Evolutionary conservation across 1,140 invertebrate species (phyloP).

Genomic region (Bombus picipes): DNA sequence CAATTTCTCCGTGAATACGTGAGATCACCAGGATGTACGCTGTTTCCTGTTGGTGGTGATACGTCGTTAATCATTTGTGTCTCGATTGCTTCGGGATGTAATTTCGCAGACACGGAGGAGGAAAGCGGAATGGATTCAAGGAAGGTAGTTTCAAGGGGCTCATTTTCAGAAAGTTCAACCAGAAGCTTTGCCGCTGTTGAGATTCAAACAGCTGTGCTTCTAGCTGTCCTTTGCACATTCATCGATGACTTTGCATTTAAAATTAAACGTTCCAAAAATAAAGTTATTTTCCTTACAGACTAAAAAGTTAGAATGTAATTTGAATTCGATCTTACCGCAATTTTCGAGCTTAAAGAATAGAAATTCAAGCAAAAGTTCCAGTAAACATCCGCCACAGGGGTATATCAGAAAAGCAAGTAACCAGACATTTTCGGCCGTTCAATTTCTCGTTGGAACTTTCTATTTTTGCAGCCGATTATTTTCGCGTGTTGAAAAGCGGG

Average conservation of each 20-base stretch:
- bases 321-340: not conserved
- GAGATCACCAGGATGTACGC: not conserved
- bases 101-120: not conserved
- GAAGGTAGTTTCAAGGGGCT: not conserved
- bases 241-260: not conserved
- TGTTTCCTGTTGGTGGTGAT: not conserved
- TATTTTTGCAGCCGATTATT: slow-evolving; percentile 24
- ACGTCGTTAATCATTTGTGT: slow-evolving; percentile 11
- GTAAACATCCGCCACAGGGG: not conserved
- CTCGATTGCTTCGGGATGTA: not conserved
- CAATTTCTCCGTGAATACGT: slow-evolving; percentile 4
- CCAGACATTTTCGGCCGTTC: not conserved
- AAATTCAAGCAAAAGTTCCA: not conserved
- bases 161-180: not conserved
- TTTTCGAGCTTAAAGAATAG: not conserved
- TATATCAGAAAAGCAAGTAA: not conserved
- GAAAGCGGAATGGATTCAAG: not conserved
- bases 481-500: not conserved
- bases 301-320: not conserved
- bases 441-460: not conserved
- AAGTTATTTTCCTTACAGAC: too few relatives aligned
- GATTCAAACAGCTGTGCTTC: not conserved
- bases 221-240: not conserved
- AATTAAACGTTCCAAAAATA: not conserved
- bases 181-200: not conserved